phyloP scores from a whole-genome alignment of 64 coral and sea anemone genomes.

The Porites lutea region DNA sequence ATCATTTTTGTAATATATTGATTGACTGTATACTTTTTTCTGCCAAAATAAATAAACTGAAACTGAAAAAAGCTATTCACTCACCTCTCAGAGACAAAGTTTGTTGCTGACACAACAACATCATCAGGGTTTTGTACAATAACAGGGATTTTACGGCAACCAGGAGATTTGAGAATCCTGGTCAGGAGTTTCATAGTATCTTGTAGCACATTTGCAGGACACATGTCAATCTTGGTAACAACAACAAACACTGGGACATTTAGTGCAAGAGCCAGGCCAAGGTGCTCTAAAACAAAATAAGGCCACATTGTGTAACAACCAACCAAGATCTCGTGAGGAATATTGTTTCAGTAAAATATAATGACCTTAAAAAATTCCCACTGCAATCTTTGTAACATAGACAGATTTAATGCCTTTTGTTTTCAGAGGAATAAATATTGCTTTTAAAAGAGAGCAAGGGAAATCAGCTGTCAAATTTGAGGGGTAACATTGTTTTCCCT shows the following conservation, averaged over 20 bases:
- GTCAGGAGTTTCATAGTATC: conserved; percentile 94
- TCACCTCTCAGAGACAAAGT: conserved; percentile 98
- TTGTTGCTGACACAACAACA: conserved; percentile 96
- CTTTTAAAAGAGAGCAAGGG: no score
- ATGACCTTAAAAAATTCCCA: no score
- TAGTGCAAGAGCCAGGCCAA: conserved; percentile 91
- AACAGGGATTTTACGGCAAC: conserved; percentile 97
- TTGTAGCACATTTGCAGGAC: conserved; percentile 98
- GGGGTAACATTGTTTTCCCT: no score
- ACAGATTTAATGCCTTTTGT: no score
- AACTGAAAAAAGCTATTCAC: not conserved
- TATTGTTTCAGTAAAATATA: no score
- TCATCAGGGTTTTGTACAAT: conserved; percentile 96
- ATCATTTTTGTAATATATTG: no score
- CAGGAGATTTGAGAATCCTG: conserved; percentile 97
- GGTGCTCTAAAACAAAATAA: conserved; percentile 75
- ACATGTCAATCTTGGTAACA: conserved; percentile 99
- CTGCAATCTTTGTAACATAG: no score
- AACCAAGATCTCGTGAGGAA: no score
- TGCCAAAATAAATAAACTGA: no score
- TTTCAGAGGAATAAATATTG: no score
- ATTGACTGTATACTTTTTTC: no score
- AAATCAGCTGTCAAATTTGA: no score
- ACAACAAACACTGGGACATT: conserved; percentile 99
- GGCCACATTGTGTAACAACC: not conserved